Evolutionary conservation across 92 coral and sea anemone species (phyloP), one percentile per base, ranked within the genome.

Genomic region (Phenganax subtilis): DNA sequence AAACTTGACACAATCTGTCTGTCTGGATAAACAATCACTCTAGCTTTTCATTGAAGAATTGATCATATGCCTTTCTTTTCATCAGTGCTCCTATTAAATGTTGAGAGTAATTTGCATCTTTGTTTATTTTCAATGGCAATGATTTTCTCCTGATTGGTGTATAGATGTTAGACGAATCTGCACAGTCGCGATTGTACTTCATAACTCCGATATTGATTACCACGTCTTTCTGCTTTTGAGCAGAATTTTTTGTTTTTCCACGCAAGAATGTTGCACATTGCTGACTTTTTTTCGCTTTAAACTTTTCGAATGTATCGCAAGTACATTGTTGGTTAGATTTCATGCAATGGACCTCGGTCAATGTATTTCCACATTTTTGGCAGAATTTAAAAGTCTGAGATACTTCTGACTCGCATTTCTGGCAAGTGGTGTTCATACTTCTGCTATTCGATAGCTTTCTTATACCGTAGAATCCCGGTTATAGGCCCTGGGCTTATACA

Each of bases 141-240:
- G 83, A 74, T 55, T 80, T 71, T 51, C 88, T 86, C n/a, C 88
- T 10, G 64, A 87, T 77, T 27, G 87, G 89, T 71, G 82, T 86
- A 15, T 60, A 54, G 25, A 25, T 7, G 1, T 7, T 57, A 8
- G 54, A 74, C 30, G 80, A 77, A n/a, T 80, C 86, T 16, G 10
- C 51, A 66, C 12, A 66, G 31, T 12, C 0, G 15, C 12, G 72
- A 7, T 84, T 71, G 53, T 74, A 64, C 37, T 61, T 79, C 85
- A 85, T 85, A 55, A 85, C 55, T 25, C 70, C 77, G 30, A 86
- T 81, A 65, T 86, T 65, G 82, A 86, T 86, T 9, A 66, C 0
- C 10, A 66, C 72, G 3, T 66, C 72, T 27, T 66, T 30, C 8
- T 66, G 8, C 37, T 66, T 27, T 27, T 8, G 72, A 17, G 47